phyloP scores from a whole-genome alignment of 1,140 invertebrate species.

The Brachystomella parvula region DNA sequence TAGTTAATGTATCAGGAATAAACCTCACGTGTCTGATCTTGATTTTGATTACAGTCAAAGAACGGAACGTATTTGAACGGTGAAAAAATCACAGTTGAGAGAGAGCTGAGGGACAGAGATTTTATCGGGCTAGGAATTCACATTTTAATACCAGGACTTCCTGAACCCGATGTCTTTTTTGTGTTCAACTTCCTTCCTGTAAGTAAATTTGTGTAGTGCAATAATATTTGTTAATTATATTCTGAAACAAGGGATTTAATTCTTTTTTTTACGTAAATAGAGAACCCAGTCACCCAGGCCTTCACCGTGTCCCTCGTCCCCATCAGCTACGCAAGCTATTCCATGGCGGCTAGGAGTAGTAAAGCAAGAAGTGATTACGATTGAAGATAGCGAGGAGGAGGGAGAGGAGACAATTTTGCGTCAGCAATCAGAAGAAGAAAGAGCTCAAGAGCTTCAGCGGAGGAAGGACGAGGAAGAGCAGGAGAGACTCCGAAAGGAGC shows the following conservation, averaged over 20 bases:
- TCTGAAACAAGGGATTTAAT: background rate
- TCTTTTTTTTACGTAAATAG: background rate
- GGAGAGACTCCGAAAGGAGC: background rate
- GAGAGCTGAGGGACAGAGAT: slow-evolving; percentile 23
- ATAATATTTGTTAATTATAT: background rate
- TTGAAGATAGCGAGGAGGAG: background rate
- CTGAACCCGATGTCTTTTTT: slow-evolving; percentile 8
- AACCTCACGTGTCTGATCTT: too few species aligned
- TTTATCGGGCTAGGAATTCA: slow-evolving; percentile 21
- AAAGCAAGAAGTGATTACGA: background rate
- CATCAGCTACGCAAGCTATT: background rate
- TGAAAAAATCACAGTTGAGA: background rate
- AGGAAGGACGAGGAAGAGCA: background rate
- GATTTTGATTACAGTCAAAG: slow-evolving; percentile 2
- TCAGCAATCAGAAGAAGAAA: background rate
- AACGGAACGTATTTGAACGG: slow-evolving; percentile 26
- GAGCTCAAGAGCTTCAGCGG: background rate
- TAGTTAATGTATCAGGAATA: too few species aligned
- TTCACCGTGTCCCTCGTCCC: background rate
- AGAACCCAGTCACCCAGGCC: background rate
- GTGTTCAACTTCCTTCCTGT: slow-evolving; percentile 16
- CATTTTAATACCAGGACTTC: background rate
- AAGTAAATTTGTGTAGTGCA: background rate
- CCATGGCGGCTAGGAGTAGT: background rate
- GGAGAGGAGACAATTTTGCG: background rate